phyloP scores from a whole-genome alignment of 2,888 invertebrate genomes.

The Papilio elwesi region DNA sequence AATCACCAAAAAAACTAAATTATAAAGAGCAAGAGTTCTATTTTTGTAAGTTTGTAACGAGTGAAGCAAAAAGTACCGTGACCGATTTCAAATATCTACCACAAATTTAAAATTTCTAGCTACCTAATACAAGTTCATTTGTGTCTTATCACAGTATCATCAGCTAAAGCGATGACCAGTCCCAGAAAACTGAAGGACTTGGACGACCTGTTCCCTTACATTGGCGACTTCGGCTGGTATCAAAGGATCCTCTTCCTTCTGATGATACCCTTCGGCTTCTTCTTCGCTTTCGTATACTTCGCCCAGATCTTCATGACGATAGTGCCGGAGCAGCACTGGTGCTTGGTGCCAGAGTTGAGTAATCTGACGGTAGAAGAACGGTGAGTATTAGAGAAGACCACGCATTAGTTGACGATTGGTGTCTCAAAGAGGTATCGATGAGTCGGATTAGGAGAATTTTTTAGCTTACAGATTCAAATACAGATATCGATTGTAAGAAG shows the following conservation, averaged over 20 bases:
- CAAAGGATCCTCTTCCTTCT: slow-evolving; percentile 72
- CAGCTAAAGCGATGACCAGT: slow-evolving; percentile 30
- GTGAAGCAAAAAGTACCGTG: too few species aligned
- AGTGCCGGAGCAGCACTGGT: slow-evolving; percentile 74
- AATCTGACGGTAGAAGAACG: slow-evolving; percentile 64
- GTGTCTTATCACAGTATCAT: background rate
- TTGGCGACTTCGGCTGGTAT: slow-evolving; percentile 78
- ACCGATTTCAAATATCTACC: too few species aligned
- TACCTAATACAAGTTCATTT: background rate
- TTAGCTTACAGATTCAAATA: too few species aligned
- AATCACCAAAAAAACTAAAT: too few species aligned
- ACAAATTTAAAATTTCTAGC: background rate
- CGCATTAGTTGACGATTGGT: too few species aligned
- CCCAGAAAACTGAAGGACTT: slow-evolving; percentile 60
- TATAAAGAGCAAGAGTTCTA: too few species aligned
- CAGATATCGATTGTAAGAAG: too few species aligned
- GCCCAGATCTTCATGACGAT: slow-evolving; percentile 78
- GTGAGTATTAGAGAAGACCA: slow-evolving; percentile 49
- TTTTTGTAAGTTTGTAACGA: too few species aligned
- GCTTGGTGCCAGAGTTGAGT: slow-evolving; percentile 61
- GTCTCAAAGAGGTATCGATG: too few species aligned
- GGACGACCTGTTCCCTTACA: slow-evolving; percentile 72
- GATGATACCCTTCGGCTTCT: slow-evolving; percentile 77
- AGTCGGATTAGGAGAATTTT: too few species aligned
- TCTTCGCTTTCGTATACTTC: slow-evolving; percentile 79